Evolutionary conservation across 2,113 vertebrate genomes (phyloP).

Genomic region (human): DNA sequence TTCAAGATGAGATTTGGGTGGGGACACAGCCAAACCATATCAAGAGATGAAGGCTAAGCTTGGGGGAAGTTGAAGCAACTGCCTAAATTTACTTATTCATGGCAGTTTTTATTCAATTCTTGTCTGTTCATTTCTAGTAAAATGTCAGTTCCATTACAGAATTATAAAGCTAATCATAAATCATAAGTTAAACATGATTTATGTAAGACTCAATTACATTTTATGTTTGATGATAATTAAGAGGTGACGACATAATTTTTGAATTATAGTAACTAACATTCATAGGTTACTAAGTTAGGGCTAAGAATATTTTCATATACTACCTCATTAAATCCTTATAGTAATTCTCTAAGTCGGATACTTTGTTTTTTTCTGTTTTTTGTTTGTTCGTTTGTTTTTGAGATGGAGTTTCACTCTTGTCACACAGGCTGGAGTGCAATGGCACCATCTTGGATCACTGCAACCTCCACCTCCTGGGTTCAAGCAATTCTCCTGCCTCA

Average conservation of each 20-base stretch:
- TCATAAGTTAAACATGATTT: neutral
- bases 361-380: neutral
- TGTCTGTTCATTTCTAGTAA: neutral
- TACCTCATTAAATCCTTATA: conserved; percentile 11
- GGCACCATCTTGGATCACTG: too few species aligned
- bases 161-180: neutral
- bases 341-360: neutral
- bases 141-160: neutral
- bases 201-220: neutral
- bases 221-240: conserved; percentile 26
- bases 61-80: neutral
- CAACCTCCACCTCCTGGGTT: too few species aligned
- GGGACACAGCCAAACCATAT: too few species aligned
- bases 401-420: too few species aligned
- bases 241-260: neutral
- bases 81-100: neutral
- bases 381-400: too few species aligned
- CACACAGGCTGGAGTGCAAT: too few species aligned
- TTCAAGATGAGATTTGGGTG: too few species aligned
- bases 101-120: neutral
- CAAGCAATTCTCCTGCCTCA: too few species aligned
- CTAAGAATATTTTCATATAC: neutral
- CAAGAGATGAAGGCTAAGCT: neutral
- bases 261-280: neutral
- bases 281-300: neutral